phyloP scores from a whole-genome alignment of 2,113 vertebrate species.

The Electrona antarctica region DNA sequence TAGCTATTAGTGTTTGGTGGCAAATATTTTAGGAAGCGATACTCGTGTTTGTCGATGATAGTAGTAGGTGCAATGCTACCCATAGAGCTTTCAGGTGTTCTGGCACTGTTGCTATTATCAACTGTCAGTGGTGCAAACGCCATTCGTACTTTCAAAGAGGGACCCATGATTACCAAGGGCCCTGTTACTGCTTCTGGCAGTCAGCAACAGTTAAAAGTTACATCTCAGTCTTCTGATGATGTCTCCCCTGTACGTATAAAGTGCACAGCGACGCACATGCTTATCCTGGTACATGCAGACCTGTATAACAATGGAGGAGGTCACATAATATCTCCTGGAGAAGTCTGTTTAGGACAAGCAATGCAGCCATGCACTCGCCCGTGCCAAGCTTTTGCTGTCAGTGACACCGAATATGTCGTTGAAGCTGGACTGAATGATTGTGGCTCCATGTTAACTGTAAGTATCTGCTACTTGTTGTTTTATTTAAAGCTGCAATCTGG shows the following conservation, averaged over 20 bases:
- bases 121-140: not conserved
- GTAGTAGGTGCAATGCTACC: not conserved
- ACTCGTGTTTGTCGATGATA: not conserved
- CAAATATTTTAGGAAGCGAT: too few relatives aligned
- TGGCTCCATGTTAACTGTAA: conserved; percentile 45
- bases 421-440: conserved; percentile 46
- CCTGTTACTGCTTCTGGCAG: not conserved
- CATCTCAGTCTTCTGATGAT: accelerated
- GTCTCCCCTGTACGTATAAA: conserved; percentile 5
- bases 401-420: conserved; percentile 33
- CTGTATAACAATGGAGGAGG: conserved; percentile 16
- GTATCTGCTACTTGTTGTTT: not conserved
- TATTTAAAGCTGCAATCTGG: not conserved
- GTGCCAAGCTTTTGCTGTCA: conserved; percentile 24
- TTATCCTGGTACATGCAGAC: conserved; percentile 30
- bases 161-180: conserved; percentile 46
- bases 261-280: conserved; percentile 46
- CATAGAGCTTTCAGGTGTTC: not conserved
- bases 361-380: not conserved
- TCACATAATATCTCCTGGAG: conserved; percentile 10
- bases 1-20: too few relatives aligned
- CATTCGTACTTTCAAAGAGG: conserved; percentile 36
- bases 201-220: not conserved
- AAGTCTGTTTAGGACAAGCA: conserved; percentile 36
- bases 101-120: conserved; percentile 1